These are phyloP conservation scores for Oscheius sp. DNA, from an alignment of 2,888 invertebrate species.

Conservation along the genomic window DNA sequence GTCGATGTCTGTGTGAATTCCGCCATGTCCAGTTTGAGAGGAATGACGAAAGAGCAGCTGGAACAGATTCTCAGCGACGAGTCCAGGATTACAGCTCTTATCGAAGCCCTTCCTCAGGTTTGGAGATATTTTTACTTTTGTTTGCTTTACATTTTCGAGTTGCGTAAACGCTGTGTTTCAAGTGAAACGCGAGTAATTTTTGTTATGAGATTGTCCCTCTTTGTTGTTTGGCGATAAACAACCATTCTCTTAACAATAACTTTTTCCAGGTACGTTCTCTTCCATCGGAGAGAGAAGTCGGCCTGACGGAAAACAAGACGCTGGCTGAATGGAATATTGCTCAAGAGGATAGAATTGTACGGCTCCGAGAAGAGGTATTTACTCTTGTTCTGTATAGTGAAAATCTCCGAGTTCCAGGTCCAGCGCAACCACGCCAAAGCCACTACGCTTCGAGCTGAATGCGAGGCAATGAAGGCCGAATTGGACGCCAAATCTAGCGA, in stretches of 20 bases:
- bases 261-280: conserved; percentile 81
- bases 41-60: conserved; percentile 66
- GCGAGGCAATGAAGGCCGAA: conserved; percentile 84
- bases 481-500: conserved; percentile 79
- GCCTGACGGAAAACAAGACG: conserved; percentile 88
- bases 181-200: too few species aligned
- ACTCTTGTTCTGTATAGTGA: not conserved
- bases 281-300: conserved; percentile 85
- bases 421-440: conserved; percentile 77
- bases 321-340: conserved; percentile 89
- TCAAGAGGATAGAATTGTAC: conserved; percentile 85
- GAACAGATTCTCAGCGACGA: conserved; percentile 62
- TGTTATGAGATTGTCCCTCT: too few species aligned
- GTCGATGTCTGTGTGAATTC: conserved; percentile 34
- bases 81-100: conserved; percentile 55
- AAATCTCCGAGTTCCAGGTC: conserved; percentile 16
- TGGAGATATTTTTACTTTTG: conserved; percentile 7
- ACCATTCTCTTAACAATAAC: too few species aligned
- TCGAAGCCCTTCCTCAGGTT: conserved; percentile 67
- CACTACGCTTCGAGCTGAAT: conserved; percentile 73
- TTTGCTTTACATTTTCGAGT: not conserved
- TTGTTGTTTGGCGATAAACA: not conserved
- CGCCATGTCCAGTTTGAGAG: conserved; percentile 38
- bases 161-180: not conserved
- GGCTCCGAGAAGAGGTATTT: conserved; percentile 80